Evolutionary conservation across 2,113 vertebrate species (phyloP).

Genomic region (Alligator mississippiensis): DNA sequence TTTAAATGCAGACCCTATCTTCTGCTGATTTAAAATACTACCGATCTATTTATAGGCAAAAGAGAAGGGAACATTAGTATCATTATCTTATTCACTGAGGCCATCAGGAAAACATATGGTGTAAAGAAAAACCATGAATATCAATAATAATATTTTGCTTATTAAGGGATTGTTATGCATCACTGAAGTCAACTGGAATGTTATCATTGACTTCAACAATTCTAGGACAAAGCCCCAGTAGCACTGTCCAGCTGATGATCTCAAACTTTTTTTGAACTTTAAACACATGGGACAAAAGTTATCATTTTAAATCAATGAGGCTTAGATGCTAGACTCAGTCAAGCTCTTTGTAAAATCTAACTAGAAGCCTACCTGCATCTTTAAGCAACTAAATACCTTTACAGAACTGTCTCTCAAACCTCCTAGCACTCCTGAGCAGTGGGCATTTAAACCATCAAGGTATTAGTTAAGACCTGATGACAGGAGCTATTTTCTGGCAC

Average conservation of each 20-base stretch:
- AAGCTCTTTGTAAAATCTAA: background rate
- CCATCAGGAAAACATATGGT: background rate
- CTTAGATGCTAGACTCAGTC: background rate
- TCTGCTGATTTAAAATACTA: background rate
- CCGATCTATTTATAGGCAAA: background rate
- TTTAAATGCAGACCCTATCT: background rate
- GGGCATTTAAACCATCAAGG: background rate
- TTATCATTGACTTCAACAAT: background rate
- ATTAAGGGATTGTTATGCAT: background rate
- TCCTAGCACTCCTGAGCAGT: background rate
- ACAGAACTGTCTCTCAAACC: background rate
- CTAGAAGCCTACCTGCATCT: background rate
- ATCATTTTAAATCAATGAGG: background rate
- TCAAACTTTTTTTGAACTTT: background rate
- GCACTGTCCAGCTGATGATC: background rate
- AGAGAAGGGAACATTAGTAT: background rate
- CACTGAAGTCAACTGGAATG: background rate
- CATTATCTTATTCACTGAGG: background rate
- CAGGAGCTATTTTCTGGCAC: background rate
- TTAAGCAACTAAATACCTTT: background rate
- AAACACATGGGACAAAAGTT: background rate
- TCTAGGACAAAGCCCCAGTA: background rate
- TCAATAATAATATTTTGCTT: background rate
- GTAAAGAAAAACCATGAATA: background rate
- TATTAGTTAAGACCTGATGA: background rate